A percentile compares a stretch with the other conserved stretches of the same genome.
These are phyloP conservation scores for Collichthys lucidus DNA, from an alignment of 2,113 vertebrate genomes.

Conservation along the genomic window DNA sequence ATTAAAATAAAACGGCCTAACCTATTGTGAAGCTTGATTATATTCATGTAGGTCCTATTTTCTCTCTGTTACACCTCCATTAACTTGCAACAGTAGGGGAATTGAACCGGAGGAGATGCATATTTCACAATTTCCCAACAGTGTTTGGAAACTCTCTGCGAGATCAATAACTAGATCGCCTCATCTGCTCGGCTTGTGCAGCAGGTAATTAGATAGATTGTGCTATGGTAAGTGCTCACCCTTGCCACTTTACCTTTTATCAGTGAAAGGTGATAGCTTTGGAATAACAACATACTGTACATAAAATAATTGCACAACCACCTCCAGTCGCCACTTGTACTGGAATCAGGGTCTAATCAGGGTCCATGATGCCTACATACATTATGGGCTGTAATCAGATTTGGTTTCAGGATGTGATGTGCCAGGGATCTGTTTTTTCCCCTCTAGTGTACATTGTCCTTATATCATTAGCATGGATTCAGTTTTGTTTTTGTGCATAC, in stretches of 20 bases:
- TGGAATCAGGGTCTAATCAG: conserved; percentile 14
- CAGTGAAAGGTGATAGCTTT: conserved; percentile 49
- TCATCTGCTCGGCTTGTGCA: conserved; percentile 13
- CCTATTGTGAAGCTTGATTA: conserved; percentile 14
- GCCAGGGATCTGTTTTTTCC: conserved; percentile 29
- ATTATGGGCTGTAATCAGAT: conserved; percentile 50
- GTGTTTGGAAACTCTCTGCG: conserved; percentile 27
- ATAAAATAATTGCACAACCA: conserved; percentile 14
- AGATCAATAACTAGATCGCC: conserved; percentile 35
- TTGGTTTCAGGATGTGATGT: conserved; percentile 50
- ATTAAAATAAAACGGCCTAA: conserved; percentile 15
- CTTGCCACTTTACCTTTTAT: conserved; percentile 39
- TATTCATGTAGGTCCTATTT: conserved; percentile 5
- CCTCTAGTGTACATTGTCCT: background rate
- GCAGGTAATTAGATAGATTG: conserved; percentile 51
- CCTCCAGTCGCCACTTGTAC: conserved; percentile 14
- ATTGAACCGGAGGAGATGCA: background rate
- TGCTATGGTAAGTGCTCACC: conserved; percentile 40
- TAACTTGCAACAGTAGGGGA: background rate
- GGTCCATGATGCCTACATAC: background rate
- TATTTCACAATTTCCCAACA: conserved; percentile 41
- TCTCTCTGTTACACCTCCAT: background rate
- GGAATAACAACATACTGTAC: conserved; percentile 14
- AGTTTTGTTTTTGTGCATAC: conserved; percentile 9
- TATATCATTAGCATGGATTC: conserved; percentile 44